phyloP scores from a whole-genome alignment of 2,113 vertebrate genomes.

The Paradisaea rubra region DNA sequence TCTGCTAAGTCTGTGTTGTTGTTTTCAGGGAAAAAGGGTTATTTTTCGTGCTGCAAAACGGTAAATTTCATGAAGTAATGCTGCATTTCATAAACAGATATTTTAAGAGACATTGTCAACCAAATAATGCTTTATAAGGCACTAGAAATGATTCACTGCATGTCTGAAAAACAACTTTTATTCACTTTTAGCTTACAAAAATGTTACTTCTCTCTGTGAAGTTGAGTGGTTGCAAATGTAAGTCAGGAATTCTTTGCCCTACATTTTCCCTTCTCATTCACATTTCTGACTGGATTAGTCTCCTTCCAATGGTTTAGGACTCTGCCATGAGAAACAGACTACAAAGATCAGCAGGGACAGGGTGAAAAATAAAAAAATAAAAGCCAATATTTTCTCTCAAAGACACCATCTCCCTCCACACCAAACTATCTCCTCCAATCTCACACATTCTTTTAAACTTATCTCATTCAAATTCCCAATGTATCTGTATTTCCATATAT shows the following conservation, averaged over 20 bases:
- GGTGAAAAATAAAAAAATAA: background rate
- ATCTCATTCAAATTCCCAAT: background rate
- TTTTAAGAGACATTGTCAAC: constrained; percentile 46
- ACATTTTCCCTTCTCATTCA: background rate
- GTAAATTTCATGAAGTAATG: constrained; percentile 13
- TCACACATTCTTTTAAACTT: background rate
- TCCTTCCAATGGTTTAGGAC: background rate
- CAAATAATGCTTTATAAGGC: constrained; percentile 51
- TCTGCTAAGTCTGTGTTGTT: background rate
- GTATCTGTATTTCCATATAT: background rate
- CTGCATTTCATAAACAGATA: constrained; percentile 26
- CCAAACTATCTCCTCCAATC: background rate
- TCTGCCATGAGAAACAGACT: background rate
- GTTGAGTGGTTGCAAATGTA: background rate
- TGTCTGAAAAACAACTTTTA: constrained; percentile 3
- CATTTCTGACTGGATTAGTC: background rate
- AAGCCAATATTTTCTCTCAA: background rate
- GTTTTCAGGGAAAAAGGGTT: background rate
- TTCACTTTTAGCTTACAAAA: constrained; percentile 1
- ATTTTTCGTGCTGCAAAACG: constrained; percentile 30
- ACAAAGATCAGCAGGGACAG: background rate
- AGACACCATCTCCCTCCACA: background rate
- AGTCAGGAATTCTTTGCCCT: background rate
- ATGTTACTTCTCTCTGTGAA: background rate
- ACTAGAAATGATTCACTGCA: constrained; percentile 28